phyloP scores from a whole-genome alignment of 2,113 vertebrate species.

The Cricetomys ansorgei region DNA sequence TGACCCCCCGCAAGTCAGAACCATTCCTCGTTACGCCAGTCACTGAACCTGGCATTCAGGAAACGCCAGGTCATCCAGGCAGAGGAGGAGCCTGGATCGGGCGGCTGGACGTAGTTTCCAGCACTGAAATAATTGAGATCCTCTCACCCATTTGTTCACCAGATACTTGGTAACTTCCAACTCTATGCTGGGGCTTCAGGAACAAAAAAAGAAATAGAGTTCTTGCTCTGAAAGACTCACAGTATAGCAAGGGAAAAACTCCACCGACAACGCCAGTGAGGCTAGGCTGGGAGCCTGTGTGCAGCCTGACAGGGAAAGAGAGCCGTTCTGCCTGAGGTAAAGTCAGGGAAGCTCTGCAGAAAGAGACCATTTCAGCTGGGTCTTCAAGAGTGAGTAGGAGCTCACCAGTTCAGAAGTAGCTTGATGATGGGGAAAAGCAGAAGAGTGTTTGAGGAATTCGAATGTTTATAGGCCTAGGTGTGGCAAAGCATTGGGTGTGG shows the following conservation, averaged over 20 bases:
- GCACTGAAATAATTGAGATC: slow-evolving; percentile 27
- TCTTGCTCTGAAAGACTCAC: neutral
- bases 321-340: neutral
- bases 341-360: neutral
- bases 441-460: neutral
- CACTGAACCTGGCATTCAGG: neutral
- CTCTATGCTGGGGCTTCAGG: neutral
- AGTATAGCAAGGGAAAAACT: neutral
- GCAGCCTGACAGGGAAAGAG: neutral
- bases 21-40: neutral
- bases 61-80: neutral
- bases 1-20: neutral
- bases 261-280: neutral
- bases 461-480: neutral
- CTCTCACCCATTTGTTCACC: neutral
- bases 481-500: neutral
- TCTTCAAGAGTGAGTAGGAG: neutral
- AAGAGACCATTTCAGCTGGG: neutral
- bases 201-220: neutral
- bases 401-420: neutral
- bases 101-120: slow-evolving; percentile 35
- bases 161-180: neutral
- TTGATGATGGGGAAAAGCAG: neutral
- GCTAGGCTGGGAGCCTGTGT: no score
- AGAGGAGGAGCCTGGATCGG: neutral